Evolutionary conservation across 2,113 vertebrate species (phyloP), one percentile per base, ranked within the genome.

Genomic region (Nannospalax galili): DNA sequence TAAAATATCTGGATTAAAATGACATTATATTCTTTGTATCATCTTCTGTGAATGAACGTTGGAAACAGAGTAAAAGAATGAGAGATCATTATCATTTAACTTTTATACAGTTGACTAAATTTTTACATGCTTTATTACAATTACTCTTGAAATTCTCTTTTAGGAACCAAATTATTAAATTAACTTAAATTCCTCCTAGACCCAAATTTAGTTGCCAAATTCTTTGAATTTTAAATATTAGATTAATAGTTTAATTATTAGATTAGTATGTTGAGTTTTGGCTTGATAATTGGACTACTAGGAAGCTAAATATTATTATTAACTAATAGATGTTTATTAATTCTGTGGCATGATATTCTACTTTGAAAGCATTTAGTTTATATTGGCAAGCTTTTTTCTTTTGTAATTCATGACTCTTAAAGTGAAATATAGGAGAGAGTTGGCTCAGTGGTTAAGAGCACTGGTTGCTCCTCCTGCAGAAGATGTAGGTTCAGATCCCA

Each of bases 61-160:
- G 72, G 78, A 84, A 95, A 74, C 65, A 88, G 91, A 91, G 24
- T 84, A 45, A 37, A 84, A 88, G 56, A 84, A 69, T 40, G 9
- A 7, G 7, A 12, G 42, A 78, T 35, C 9, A 45, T 93, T 65
- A 62, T 65, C 17, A 17, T 20, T 95, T 60, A 73, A 65, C 24
- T 37, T 88, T 91, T 79, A 52, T 15, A 52, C 2, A n/a, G 17
- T 65, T n/a, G 67, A 8, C 70, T 75, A 65, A 42, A 56, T 26
- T 79, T 92, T 60, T 85, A 52, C 0, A 42, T 82, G 24, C 26
- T 73, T 90, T 65, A 35, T n/a, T 82, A 81, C 73, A 42, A n/a
- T 80, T 52, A 2, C 14, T 74, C 56, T 28, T 9, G n/a, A 78
- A 82, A 26, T 84, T 90, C 9, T 74, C 14, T 60, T 90, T 42